A percentile compares a stretch with the other conserved stretches of the same genome.
Evolutionary conservation across 2,113 vertebrate species (phyloP).

Genomic region (Chionis minor): DNA sequence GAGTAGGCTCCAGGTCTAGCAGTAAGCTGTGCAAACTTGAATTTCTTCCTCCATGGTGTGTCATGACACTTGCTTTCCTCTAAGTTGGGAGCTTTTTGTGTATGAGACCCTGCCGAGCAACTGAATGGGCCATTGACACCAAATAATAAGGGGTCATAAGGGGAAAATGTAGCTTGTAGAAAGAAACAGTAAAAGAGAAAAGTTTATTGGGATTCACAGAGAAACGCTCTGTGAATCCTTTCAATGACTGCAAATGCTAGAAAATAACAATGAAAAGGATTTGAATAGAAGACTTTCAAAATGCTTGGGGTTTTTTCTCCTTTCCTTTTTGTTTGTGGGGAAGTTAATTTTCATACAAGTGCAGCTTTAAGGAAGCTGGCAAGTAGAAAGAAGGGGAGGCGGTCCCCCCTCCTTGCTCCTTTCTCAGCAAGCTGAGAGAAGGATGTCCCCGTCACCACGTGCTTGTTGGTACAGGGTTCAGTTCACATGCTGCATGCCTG

Average conservation of each 20-base stretch:
- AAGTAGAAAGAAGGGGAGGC: not conserved
- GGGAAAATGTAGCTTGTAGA: not conserved
- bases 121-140: rapidly evolving
- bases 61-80: not conserved
- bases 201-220: not conserved
- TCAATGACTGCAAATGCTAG: not conserved
- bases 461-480: not conserved
- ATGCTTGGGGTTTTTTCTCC: not conserved
- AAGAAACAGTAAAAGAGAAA: not conserved
- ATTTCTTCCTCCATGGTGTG: not conserved
- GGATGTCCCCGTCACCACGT: not conserved
- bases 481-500: not conserved
- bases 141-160: not conserved
- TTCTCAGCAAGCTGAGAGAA: not conserved
- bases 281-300: not conserved
- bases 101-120: not conserved
- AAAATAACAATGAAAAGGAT: not conserved
- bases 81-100: not conserved
- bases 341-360: not conserved
- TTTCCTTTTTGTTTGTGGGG: not conserved
- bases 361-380: not conserved
- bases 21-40: not conserved
- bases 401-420: not conserved
- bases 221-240: not conserved
- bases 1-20: not conserved